Percentiles rank a stretch among this genome's conserved stretches.
Evolutionary conservation across 2,797 vertebrate genomes (phyloP).

Genomic region (Octomys mimax): DNA sequence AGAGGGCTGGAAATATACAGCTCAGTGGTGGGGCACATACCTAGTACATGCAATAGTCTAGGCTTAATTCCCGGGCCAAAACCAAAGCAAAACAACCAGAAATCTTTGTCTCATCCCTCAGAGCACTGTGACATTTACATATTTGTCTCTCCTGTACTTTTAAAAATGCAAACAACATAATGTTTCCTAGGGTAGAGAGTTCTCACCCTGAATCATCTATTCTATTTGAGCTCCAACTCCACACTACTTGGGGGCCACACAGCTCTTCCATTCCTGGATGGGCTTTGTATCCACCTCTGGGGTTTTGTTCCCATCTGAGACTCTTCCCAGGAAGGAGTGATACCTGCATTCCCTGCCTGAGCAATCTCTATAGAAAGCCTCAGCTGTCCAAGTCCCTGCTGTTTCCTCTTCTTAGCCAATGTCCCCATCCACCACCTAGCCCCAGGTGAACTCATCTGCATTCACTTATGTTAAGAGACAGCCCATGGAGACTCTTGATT

Average conservation of each 20-base stretch:
- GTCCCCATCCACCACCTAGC: neutral
- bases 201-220: neutral
- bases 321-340: neutral
- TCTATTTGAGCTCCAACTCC: neutral
- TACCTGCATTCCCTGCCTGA: neutral
- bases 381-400: neutral
- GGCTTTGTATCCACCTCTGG: neutral
- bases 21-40: neutral
- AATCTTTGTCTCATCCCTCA: neutral
- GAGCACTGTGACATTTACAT: neutral
- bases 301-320: neutral
- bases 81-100: neutral
- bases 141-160: conserved; percentile 15
- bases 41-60: neutral
- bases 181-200: neutral
- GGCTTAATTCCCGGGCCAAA: neutral
- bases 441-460: neutral
- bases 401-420: neutral
- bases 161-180: conserved; percentile 10
- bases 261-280: neutral
- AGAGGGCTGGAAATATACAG: neutral
- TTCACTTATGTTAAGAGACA: neutral
- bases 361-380: neutral
- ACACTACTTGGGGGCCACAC: neutral
- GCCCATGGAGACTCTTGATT: neutral